Evolutionary conservation across 2,113 vertebrate species (phyloP), one percentile per base, ranked within the genome.

Genomic region (Cheilinus undulatus): DNA sequence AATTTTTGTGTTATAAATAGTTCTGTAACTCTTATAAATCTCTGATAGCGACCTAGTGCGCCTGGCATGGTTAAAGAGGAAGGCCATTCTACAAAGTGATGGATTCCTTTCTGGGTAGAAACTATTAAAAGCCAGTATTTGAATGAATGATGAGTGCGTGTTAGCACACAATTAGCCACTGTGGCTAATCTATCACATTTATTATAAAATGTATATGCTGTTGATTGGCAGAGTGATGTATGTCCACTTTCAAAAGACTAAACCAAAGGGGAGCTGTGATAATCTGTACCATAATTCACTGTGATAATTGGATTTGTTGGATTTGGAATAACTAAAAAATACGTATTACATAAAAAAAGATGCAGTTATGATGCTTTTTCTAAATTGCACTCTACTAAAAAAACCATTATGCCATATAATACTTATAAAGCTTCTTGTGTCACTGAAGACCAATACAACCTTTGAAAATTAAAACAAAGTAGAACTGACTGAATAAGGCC

Each of bases 111-210:
- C 81, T 79, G 80, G 79, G 70, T 85, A 86, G 27, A 76, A 79
- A 82, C 83, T 86, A 91, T 93, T 93, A 93, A 90, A 90, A 85
- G 83, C 79, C 79, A 84, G 57, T 87, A 88, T 89, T 89, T 90
- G 88, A 88, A 91, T 91, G 90, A 92, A 86, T 86, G 90, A 92
- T 82, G 91, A 90, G 81, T 83, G 82, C 76, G 81, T 84, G 87
- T 90, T 91, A 92, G 86, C 90, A 85, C 86, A 90, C 76, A 83
- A 87, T 91, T 90, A 89, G 89, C 86, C 79, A 80, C 78, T 57
- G 62, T 84, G 87, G 88, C 87, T 90, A 89, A 92, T 91, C 84
- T 88, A 88, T 91, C 87, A 87, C 84, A 86, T 91, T 86, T 83
- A 83, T 78, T 85, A 68, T 84, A 86, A 91, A 88, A 93, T 91